Base-by-base conservation (phyloP, 2,888 invertebrate species). In the Dynastes maya region DNA sequence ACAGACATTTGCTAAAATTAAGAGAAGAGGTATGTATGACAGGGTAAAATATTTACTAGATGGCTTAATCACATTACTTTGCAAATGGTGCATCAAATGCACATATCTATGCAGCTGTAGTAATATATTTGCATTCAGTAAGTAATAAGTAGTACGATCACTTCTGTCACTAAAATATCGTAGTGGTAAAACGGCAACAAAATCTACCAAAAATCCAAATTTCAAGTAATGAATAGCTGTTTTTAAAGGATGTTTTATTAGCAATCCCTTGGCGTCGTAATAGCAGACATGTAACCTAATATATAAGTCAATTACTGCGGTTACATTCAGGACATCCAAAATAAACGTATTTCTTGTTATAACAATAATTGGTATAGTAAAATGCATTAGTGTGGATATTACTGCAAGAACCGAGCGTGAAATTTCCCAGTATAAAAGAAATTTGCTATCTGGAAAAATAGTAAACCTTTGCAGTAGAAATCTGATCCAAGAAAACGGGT, bases 251-350 rank as follows among this genome's bases (percentile, higher is more conserved):
- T 79, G 79, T 2, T 61, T 79, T 76, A 79, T 76, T n/a, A 71
- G 45, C 6, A 79, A n/a, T 9, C 79, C 79, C 27, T 71, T 40
- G 37, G 64, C 70, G 22, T 79, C 40, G 11, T 71, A 79, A 37
- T 76, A 79, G 16, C 79, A 79, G 32, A 79, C 64, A 22, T 79
- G 79, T 37, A 79, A 71, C 89, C 90, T 89, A 9, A 91, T 83
- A 4, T 90, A 49, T 0, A 91, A 80, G 63, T 91, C 91, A 1
- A 89, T 3, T 68, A 89, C 89, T 6, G 72, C 61, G 16, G 6
- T 61, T 40, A 79, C 6, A 70, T 84, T 83, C 1, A 82, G 67
- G 6, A 78, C 16, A 6, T 78, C 32, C 13, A 90, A 81, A 2
- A 89, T 29, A 22, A 32, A 37, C 5, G 32, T 51, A 16, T 9